Base-by-base conservation (phyloP, 1,140 invertebrate genomes). In the Antheraea mylitta region DNA sequence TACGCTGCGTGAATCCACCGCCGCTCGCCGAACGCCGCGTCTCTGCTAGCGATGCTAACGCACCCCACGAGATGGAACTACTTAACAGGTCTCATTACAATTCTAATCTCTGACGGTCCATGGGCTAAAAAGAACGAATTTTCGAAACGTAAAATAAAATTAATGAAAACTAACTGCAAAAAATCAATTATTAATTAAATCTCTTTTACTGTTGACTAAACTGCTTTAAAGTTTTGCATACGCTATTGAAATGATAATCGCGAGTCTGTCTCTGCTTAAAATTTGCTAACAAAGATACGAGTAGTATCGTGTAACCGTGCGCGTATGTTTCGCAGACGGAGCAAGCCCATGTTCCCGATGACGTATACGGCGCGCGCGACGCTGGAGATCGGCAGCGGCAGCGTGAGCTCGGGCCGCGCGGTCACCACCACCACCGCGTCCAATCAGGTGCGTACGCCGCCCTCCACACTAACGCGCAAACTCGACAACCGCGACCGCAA, bases 351-450 rank as follows among this genome's bases (percentile, higher is more conserved):
- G 79, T 87, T 89, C 77, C 90, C 92, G 74, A 83, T 92, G 81
- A 92, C 87, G 79, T 94, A 93, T 80, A 94, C 94, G 73, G 93
- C 94, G 70, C 92, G 93, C 71, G 92, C 94, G 18, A 94, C 94
- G 36, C 85, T 93, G 73, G 92, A 93, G 81, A 92, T 93, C 71
- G 89, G 89, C 77, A 89, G 87, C 80, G 83, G 88, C 80, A 85
- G 83, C 79, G 90, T 90, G 82, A 75, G 84, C 74, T 85, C 85
- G 78, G 87, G 88, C 80, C 90, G 90, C 86, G 88, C 90, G 76
- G 85, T 88, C 82, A 91, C 90, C 82, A 89, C 87, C 82, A 91
- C 90, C 85, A 90, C 90, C 73, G 83, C 88, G 66, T 90, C 88
- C 78, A 89, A 90, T 81, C 89, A 90, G 89, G 89, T 91, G 87